Percentiles rank a stretch among this genome's conserved stretches.
Evolutionary conservation across 2,888 invertebrate species (phyloP).

Genomic region (Leptopilina drosophilae): DNA sequence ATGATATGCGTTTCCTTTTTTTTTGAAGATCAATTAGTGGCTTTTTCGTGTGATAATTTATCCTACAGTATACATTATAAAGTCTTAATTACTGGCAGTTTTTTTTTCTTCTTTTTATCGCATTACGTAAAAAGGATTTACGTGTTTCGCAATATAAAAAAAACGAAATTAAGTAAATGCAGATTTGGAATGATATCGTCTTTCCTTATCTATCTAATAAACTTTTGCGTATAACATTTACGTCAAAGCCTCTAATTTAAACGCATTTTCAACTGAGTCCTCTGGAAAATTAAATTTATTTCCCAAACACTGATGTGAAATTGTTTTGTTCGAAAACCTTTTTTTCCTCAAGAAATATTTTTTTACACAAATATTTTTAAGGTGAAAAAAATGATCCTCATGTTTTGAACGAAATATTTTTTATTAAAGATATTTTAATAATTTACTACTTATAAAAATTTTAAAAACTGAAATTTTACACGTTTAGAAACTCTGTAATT

Average conservation of each 20-base stretch:
- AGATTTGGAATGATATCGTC: slow-evolving; percentile 22
- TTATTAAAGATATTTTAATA: too few species aligned
- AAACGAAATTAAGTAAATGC: slow-evolving; percentile 21
- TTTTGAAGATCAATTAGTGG: slow-evolving; percentile 49
- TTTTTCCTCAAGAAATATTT: neutral
- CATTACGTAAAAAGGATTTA: slow-evolving; percentile 15
- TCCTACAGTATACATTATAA: neutral
- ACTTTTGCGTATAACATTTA: slow-evolving; percentile 20
- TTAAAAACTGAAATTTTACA: too few species aligned
- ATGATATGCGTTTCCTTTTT: slow-evolving; percentile 58
- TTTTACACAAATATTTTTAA: too few species aligned
- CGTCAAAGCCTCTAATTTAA: neutral
- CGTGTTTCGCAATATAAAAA: slow-evolving; percentile 11
- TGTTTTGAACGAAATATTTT: too few species aligned
- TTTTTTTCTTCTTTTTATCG: neutral
- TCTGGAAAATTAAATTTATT: neutral
- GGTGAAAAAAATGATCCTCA: too few species aligned
- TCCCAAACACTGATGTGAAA: too few species aligned
- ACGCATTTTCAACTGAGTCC: slow-evolving; percentile 1
- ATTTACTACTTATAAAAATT: too few species aligned
- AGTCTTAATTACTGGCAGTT: slow-evolving; percentile 19
- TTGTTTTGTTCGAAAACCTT: neutral
- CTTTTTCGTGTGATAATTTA: slow-evolving; percentile 32
- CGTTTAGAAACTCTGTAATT: too few species aligned
- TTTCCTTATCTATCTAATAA: slow-evolving; percentile 22